A percentile compares a stretch with the other conserved stretches of the same genome.
Evolutionary conservation across 1,140 invertebrate genomes (phyloP).

Genomic region (Macrocentrus cingulum): DNA sequence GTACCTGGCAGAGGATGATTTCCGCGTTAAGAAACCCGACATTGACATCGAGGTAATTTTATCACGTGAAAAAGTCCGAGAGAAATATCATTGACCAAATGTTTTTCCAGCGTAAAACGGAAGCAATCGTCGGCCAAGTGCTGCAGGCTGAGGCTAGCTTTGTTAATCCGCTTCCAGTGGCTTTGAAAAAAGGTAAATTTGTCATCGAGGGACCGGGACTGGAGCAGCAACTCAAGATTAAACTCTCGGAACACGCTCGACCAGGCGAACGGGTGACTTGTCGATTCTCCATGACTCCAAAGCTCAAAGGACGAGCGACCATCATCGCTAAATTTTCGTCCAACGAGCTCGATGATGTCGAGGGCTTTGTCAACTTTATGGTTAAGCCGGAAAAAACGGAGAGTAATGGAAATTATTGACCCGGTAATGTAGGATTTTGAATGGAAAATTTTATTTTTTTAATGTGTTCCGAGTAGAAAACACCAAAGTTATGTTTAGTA

Average conservation of each 20-base stretch:
- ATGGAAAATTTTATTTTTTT: not conserved
- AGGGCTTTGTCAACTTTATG: conserved; percentile 64
- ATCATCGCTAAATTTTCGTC: conserved; percentile 81
- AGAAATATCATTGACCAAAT: conserved; percentile 17
- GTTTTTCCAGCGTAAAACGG: conserved; percentile 58
- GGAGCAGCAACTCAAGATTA: conserved; percentile 71
- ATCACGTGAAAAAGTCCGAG: conserved; percentile 9
- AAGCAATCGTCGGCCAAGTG: conserved; percentile 66
- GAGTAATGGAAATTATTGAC: not conserved
- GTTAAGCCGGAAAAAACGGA: not conserved
- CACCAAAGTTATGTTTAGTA: no score
- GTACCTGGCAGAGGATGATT: conserved; percentile 88
- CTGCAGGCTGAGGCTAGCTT: conserved; percentile 72
- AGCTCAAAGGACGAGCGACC: conserved; percentile 70
- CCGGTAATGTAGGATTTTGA: no score
- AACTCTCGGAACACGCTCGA: conserved; percentile 65
- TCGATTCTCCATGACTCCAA: conserved; percentile 72
- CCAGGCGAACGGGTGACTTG: conserved; percentile 67
- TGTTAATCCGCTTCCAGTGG: conserved; percentile 79
- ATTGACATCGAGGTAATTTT: conserved; percentile 72
- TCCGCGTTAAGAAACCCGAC: conserved; percentile 85
- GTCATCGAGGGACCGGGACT: conserved; percentile 79
- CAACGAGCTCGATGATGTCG: conserved; percentile 79
- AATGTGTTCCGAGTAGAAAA: no score
- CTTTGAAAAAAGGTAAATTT: conserved; percentile 74